These are phyloP conservation scores for Xylophagus ater DNA, from an alignment of 2,888 invertebrate species.

Conservation along the genomic window DNA sequence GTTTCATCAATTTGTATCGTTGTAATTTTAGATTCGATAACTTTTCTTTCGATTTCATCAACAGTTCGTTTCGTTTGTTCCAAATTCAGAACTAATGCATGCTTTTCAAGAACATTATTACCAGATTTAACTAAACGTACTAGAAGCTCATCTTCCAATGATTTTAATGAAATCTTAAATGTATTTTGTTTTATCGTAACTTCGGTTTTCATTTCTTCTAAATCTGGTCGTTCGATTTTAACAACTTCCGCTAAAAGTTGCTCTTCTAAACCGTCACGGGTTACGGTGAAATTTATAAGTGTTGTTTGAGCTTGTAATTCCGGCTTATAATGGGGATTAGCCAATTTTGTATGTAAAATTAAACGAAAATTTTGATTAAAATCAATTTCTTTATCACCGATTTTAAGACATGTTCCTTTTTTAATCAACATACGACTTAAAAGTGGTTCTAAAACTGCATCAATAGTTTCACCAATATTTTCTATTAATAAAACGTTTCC, in stretches of 20 bases:
- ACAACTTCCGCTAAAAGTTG: constrained; percentile 90
- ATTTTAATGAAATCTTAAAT: constrained; percentile 85
- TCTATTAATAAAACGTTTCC: constrained; percentile 76
- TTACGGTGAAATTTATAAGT: constrained; percentile 91
- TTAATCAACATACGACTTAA: constrained; percentile 81
- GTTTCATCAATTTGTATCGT: constrained; percentile 84
- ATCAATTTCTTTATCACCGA: constrained; percentile 90
- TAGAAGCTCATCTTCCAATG: constrained; percentile 80
- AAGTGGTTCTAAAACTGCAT: constrained; percentile 84
- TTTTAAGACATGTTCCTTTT: constrained; percentile 67
- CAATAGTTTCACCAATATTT: constrained; percentile 83
- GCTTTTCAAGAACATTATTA: constrained; percentile 84
- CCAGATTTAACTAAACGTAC: constrained; percentile 81
- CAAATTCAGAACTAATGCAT: constrained; percentile 79
- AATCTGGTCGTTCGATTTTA: constrained; percentile 83
- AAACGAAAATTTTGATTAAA: constrained; percentile 71
- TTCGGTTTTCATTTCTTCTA: constrained; percentile 71
- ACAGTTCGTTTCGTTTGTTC: constrained; percentile 91
- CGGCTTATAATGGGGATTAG: constrained; percentile 94
- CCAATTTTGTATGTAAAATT: constrained; percentile 85
- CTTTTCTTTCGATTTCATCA: constrained; percentile 78
- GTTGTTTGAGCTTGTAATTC: constrained; percentile 97
- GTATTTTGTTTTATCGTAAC: constrained; percentile 89
- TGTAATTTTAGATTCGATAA: constrained; percentile 77
- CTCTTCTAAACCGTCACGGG: constrained; percentile 89